Evolutionary conservation across 2,113 vertebrate species (phyloP).

Genomic region (Albula goreensis): DNA sequence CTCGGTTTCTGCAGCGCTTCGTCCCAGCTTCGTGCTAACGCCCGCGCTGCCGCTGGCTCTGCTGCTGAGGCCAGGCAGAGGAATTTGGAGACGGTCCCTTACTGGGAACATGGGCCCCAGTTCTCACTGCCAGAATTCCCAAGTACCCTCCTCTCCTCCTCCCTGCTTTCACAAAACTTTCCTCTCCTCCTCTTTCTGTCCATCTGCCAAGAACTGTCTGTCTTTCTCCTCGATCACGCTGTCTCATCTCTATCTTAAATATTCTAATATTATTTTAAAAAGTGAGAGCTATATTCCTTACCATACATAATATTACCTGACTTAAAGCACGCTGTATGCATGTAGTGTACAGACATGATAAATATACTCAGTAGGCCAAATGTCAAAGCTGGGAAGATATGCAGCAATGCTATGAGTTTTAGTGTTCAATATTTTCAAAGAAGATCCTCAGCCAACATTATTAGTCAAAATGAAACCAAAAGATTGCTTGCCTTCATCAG

Average conservation of each 20-base stretch:
- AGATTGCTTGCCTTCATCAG: too few species aligned
- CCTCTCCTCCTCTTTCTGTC: background rate
- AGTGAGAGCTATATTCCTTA: background rate
- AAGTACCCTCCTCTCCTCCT: slow-evolving; percentile 11
- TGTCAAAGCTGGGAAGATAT: background rate
- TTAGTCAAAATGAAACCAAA: too few species aligned
- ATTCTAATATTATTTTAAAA: background rate
- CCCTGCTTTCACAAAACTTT: slow-evolving; percentile 4
- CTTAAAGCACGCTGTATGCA: background rate
- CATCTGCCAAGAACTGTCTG: background rate
- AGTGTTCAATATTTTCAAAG: too few species aligned
- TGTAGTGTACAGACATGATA: background rate
- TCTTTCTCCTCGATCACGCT: slow-evolving; percentile 24
- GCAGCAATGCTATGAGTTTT: background rate
- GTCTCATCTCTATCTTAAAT: background rate
- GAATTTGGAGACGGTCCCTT: slow-evolving; percentile 46
- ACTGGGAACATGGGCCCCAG: slow-evolving; percentile 39
- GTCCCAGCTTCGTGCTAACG: slow-evolving; percentile 67
- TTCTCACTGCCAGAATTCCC: slow-evolving; percentile 21
- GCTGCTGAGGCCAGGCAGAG: slow-evolving; percentile 29
- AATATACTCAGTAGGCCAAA: background rate
- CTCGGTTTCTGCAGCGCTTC: slow-evolving; percentile 48
- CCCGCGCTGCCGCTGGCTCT: slow-evolving; percentile 53
- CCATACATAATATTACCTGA: background rate
- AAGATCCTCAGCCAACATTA: too few species aligned